Evolutionary conservation across 2,113 vertebrate genomes (phyloP).

Genomic region (Peromyscus leucopus): DNA sequence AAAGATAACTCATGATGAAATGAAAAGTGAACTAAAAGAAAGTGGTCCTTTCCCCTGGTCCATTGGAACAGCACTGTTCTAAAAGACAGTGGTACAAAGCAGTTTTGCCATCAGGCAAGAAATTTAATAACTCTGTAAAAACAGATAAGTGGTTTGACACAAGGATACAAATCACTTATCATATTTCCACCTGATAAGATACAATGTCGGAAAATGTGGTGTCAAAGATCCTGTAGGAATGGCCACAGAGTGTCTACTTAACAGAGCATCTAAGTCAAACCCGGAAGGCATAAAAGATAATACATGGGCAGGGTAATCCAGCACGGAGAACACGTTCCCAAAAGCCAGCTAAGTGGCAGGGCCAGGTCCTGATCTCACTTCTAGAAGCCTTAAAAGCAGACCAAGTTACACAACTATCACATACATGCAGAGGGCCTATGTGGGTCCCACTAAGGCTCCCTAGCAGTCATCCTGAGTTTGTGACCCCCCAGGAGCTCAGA

Average conservation of each 20-base stretch:
- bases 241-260: neutral
- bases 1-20: neutral
- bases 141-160: neutral
- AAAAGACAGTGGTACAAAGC: neutral
- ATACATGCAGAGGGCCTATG: too few species aligned
- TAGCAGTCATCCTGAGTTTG: too few species aligned
- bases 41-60: neutral
- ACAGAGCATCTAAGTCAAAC: neutral
- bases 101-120: neutral
- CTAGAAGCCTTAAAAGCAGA: too few species aligned
- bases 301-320: too few species aligned
- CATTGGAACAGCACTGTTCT: neutral
- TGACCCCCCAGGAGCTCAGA: too few species aligned
- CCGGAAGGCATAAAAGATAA: neutral
- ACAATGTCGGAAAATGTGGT: neutral
- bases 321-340: too few species aligned
- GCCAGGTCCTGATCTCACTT: too few species aligned
- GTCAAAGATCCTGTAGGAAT: neutral
- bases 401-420: too few species aligned
- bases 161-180: neutral
- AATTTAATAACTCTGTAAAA: neutral
- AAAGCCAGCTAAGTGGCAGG: too few species aligned
- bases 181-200: neutral
- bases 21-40: conserved; percentile 2
- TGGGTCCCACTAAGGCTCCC: too few species aligned